These are phyloP conservation scores for Lates calcarifer DNA, from an alignment of 2,113 vertebrate species.

Conservation along the genomic window DNA sequence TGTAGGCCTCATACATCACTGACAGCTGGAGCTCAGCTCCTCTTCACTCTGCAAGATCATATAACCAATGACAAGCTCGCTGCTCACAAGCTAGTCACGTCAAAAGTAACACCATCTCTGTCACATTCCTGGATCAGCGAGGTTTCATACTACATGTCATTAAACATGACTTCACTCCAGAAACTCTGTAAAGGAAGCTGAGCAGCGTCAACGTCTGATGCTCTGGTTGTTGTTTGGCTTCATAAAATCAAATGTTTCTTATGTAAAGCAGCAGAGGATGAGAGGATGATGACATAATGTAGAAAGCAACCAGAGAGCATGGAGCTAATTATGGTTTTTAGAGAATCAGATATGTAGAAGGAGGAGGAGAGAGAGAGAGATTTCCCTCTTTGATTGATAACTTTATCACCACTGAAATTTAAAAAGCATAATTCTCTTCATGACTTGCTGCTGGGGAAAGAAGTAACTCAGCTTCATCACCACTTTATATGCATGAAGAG, in stretches of 20 bases:
- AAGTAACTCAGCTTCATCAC: neutral
- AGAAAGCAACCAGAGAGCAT: slow-evolving; percentile 17
- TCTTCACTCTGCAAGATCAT: slow-evolving; percentile 18
- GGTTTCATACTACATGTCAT: neutral
- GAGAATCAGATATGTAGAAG: slow-evolving; percentile 31
- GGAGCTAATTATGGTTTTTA: slow-evolving; percentile 35
- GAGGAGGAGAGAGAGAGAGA: too few relatives aligned
- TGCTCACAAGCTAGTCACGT: slow-evolving; percentile 9
- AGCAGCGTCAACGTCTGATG: neutral
- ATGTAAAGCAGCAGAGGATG: neutral
- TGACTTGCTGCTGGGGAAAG: neutral
- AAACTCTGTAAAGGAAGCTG: neutral
- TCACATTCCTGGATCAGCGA: neutral
- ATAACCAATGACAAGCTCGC: neutral
- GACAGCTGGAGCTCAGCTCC: slow-evolving; percentile 33
- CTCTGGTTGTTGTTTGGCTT: slow-evolving; percentile 13
- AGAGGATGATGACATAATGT: slow-evolving; percentile 41
- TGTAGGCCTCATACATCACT: slow-evolving; percentile 43
- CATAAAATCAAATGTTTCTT: slow-evolving; percentile 23
- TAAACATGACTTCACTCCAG: neutral
- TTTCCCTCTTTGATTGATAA: slow-evolving; percentile 16
- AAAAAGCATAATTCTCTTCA: neutral
- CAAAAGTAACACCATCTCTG: neutral
- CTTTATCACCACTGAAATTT: neutral
- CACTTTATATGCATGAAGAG: slow-evolving; percentile 11